Conservation (phyloP, 2,888 invertebrate genomes). For the Hyalella azteca region DNA sequence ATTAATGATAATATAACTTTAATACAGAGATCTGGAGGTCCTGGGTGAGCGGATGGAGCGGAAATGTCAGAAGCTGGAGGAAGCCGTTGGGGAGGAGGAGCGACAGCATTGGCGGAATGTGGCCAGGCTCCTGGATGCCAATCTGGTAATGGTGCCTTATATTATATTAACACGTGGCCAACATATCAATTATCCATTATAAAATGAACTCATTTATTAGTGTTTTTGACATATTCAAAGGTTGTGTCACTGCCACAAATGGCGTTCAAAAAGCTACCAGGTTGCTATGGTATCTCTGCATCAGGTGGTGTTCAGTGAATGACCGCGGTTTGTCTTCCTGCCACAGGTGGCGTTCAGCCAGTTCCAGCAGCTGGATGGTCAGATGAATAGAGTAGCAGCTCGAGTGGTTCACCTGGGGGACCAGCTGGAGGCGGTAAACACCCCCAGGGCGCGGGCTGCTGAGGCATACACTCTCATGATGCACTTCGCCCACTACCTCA, state of each 20-base stretch:
- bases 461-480: conserved; percentile 93
- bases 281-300: too few relatives aligned
- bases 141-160: conserved; percentile 73
- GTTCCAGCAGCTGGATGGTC: conserved; percentile 90
- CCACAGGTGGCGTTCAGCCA: conserved; percentile 79
- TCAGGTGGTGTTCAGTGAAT: too few relatives aligned
- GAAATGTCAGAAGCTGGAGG: conserved; percentile 83
- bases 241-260: too few relatives aligned
- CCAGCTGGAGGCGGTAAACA: conserved; percentile 95
- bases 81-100: conserved; percentile 78
- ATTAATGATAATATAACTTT: too few relatives aligned
- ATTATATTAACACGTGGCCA: too few relatives aligned
- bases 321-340: too few relatives aligned
- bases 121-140: conserved; percentile 80
- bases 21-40: conserved; percentile 71
- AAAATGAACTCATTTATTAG: too few relatives aligned
- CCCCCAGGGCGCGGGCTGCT: conserved; percentile 89
- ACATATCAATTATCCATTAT: too few relatives aligned
- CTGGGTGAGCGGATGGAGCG: conserved; percentile 83
- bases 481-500: conserved; percentile 89
- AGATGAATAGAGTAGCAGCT: conserved; percentile 95
- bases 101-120: conserved; percentile 80
- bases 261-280: neutral
- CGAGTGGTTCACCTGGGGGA: conserved; percentile 98
- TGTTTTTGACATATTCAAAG: too few relatives aligned